Evolutionary conservation across 2,797 vertebrate genomes (phyloP), one percentile per base, ranked within the genome.

Genomic region (Gymnopithys bicolor): DNA sequence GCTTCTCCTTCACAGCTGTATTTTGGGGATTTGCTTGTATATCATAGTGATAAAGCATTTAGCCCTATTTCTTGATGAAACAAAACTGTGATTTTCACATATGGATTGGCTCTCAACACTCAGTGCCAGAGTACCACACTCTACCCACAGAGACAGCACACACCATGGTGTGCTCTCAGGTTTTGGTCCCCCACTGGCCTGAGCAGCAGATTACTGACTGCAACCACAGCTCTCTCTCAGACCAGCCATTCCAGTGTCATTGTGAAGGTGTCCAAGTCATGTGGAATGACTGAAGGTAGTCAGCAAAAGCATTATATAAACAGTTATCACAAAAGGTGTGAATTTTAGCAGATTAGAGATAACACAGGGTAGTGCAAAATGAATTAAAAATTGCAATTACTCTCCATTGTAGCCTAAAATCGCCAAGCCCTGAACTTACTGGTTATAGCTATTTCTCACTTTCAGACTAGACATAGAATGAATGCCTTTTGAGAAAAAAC

Each of bases 91-190:
- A 67, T 14, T 59, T 30, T 32, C 33, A 13, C 3, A 19, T 1
- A 11, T 8, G 43, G 59, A 30, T 17, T 27, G 32, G 23, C 10
- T 59, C 16, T n/a, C 43, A 75, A 35, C 25, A 63, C 23, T 22
- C 4, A 32, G 19, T 28, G 43, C 30, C 60, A 86, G 45, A 43
- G 16, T 33, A 84, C 14, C 35, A n/a, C 39, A 58, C 18, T 35
- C 35, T 28, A 10, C 8, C 11, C 37, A 19, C 11, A 27, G 56
- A 37, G 30, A 49, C 3, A 39, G 14, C 0, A 0, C 9, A 18
- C 1, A 8, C 21, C 37, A 43, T 0, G 2, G 13, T 6, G 13
- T 3, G 16, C 30, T n/a, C 24, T 35, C 32, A 55, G 30, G 35
- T n/a, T 63, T 63, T 67, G 23, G 25, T 52, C 7, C 25, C 25